phyloP scores from a whole-genome alignment of 2,797 vertebrate species.

The Amazonetta brasiliensis region DNA sequence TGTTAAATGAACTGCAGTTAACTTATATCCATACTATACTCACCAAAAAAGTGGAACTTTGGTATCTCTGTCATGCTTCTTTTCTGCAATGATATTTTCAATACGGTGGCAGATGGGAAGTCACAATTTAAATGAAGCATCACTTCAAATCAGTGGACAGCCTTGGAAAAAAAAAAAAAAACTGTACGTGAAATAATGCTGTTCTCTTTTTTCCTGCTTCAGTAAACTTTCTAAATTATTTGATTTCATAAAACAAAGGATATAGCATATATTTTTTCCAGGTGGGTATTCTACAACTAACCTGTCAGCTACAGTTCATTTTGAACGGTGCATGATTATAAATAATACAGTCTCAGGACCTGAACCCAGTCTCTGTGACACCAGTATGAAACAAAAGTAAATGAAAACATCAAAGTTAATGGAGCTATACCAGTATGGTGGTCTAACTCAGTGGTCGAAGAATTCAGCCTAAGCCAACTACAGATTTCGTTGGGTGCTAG shows the following conservation, averaged over 20 bases:
- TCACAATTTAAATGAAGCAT: not conserved
- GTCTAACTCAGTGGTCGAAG: not conserved
- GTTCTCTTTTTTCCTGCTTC: not conserved
- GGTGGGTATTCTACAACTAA: not conserved
- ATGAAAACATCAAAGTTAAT: not conserved
- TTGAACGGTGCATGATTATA: not conserved
- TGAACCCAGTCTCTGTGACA: not conserved
- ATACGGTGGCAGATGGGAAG: conserved; percentile 10
- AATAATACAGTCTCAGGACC: not conserved
- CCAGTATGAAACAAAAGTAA: not conserved
- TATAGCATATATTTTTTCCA: not conserved
- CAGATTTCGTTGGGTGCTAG: not conserved
- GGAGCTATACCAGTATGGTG: not conserved
- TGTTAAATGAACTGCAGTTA: conserved; percentile 23
- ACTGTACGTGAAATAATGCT: not conserved
- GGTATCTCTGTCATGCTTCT: not conserved
- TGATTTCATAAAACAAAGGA: not conserved
- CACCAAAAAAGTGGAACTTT: not conserved
- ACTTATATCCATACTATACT: not conserved
- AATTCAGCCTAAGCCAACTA: not conserved
- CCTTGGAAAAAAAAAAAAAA: not conserved
- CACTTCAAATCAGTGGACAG: not conserved
- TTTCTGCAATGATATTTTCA: conserved; percentile 29
- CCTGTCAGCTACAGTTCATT: not conserved
- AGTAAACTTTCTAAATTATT: not conserved